A percentile compares a stretch with the other conserved stretches of the same genome.
phyloP scores from a whole-genome alignment of 2,888 invertebrate species.

The Hanleya hanleyi region DNA sequence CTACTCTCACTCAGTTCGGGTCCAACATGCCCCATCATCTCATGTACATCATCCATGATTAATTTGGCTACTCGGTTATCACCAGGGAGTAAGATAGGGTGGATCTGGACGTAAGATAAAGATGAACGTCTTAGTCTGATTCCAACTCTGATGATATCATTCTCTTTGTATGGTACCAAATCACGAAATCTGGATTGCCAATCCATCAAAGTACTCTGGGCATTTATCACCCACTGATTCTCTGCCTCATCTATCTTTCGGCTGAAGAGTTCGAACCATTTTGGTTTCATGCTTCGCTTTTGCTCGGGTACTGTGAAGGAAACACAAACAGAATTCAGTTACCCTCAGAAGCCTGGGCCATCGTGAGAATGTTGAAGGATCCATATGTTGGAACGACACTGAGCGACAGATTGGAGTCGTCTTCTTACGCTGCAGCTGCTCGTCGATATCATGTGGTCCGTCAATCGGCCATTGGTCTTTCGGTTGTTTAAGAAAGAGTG shows the following conservation, averaged over 20 bases:
- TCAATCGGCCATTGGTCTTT: too few relatives aligned
- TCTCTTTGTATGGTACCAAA: neutral
- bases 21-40: neutral
- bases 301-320: too few relatives aligned
- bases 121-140: neutral
- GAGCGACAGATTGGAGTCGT: too few relatives aligned
- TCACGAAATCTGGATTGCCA: neutral
- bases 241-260: neutral
- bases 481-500: too few relatives aligned
- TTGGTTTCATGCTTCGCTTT: too few relatives aligned
- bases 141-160: neutral
- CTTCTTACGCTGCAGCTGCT: too few relatives aligned
- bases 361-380: too few relatives aligned
- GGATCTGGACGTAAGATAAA: neutral
- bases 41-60: neutral
- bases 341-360: too few relatives aligned
- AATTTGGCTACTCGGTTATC: neutral
- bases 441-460: too few relatives aligned
- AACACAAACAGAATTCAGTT: too few relatives aligned
- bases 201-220: neutral
- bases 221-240: neutral
- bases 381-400: too few relatives aligned
- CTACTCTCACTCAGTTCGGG: neutral
- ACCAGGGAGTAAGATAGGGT: neutral
- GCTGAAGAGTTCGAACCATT: too few relatives aligned